Evolutionary conservation across 2,888 invertebrate species (phyloP).

Genomic region (Lycaena phlaeas): DNA sequence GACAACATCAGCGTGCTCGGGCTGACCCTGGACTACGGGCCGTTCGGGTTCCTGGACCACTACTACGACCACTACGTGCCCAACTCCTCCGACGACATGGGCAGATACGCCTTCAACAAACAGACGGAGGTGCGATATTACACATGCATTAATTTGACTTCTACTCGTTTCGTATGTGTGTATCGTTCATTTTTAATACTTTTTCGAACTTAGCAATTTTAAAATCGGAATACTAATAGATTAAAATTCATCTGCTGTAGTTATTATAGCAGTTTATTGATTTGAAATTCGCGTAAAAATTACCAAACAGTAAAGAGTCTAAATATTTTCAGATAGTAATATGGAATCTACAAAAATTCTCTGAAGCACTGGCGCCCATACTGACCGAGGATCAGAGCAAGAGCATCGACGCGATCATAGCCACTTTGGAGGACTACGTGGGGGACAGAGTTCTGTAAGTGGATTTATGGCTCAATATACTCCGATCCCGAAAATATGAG

Average conservation of each 20-base stretch:
- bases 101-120: conserved; percentile 46
- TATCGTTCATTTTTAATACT: no score
- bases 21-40: conserved; percentile 79
- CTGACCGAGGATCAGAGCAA: conserved; percentile 38
- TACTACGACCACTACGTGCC: conserved; percentile 46
- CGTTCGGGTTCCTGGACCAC: conserved; percentile 60
- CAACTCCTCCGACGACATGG: conserved; percentile 54
- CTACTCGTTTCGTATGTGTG: no score
- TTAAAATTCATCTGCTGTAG: no score
- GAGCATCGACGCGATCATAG: conserved; percentile 32
- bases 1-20: conserved; percentile 76
- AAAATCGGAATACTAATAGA: no score
- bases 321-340: conserved; percentile 40
- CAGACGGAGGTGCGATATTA: conserved; percentile 44
- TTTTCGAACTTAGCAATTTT: no score
- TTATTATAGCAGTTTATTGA: no score
- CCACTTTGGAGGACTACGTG: conserved; percentile 38
- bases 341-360: conserved; percentile 76
- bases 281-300: no score
- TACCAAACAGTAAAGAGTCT: no score
- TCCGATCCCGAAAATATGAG: no score
- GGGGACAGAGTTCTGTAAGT: conserved; percentile 45
- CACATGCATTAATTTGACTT: no score
- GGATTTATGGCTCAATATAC: no score
- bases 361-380: conserved; percentile 55